Base-by-base conservation (phyloP, 2,113 vertebrate genomes). In the Engraulis encrasicolus region DNA sequence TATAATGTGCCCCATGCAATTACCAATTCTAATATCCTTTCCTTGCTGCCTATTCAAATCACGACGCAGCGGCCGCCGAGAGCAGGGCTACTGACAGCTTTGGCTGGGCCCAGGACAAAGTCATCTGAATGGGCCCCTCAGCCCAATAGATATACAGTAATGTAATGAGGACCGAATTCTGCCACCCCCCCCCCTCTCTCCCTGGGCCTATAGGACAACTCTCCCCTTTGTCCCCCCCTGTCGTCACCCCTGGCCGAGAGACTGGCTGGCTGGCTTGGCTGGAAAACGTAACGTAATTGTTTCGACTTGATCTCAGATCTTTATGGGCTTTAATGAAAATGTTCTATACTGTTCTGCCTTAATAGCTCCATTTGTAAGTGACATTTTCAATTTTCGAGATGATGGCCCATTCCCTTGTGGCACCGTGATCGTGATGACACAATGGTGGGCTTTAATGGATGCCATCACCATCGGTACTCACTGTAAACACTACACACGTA, bases 21-120 rank as follows among this genome's bases (percentile, higher is more conserved):
- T 89, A 90, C 87, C 82, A 84, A 89, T 90, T 90, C 89, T 87
- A 90, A 90, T 90, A 90, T 87, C 86, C 88, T 89, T 84, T n/a
- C n/a, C n/a, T n/a, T n/a, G n/a, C n/a, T n/a, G 80, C 79, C 85
- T 80, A 85, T 89, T 88, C 83, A 85, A 88, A 86, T 78, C 83
- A 81, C 83, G 82, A 81, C n/a, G n/a, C n/a, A n/a, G n/a, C n/a
- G n/a, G n/a, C n/a, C n/a, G n/a, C n/a, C n/a, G n/a, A n/a, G n/a
- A n/a, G n/a, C n/a, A n/a, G n/a, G n/a, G n/a, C n/a, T n/a, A n/a
- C n/a, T n/a, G n/a, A n/a, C n/a, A n/a, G n/a, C n/a, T n/a, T n/a
- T n/a, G n/a, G n/a, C n/a, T n/a, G n/a, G n/a, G n/a, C n/a, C n/a
- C n/a, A n/a, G n/a, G n/a, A n/a, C n/a, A n/a, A n/a, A n/a, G n/a